Percentiles rank a stretch among this genome's conserved stretches.
These are phyloP conservation scores for Leptothorax acervorum DNA, from an alignment of 2,888 invertebrate genomes.

Conservation along the genomic window DNA sequence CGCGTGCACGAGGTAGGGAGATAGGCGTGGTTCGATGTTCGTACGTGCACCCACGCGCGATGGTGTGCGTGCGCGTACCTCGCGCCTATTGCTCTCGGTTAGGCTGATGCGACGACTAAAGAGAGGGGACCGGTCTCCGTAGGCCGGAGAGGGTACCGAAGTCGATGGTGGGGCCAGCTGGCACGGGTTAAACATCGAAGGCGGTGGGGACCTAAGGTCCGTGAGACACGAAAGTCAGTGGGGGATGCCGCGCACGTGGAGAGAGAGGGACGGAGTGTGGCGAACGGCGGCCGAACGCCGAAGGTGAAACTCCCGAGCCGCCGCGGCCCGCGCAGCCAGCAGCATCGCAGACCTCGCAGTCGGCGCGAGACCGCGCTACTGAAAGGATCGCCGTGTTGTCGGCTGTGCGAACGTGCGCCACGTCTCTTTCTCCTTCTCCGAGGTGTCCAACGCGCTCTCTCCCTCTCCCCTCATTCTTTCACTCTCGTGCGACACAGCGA, in stretches of 20 bases:
- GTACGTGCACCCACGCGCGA: conserved; percentile 72
- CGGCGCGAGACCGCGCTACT: conserved; percentile 85
- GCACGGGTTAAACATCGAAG: conserved; percentile 63
- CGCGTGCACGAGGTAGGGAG: conserved; percentile 74
- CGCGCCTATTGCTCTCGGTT: conserved; percentile 77
- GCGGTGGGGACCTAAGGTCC: conserved; percentile 69
- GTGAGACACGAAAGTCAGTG: conserved; percentile 71
- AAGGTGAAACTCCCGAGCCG: conserved; percentile 77
- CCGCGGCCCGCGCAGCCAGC: conserved; percentile 24
- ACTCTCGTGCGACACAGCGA: conserved; percentile 48
- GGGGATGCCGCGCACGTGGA: conserved; percentile 70
- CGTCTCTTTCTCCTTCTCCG: conserved; percentile 49
- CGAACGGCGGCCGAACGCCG: conserved; percentile 72
- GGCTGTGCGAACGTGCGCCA: conserved; percentile 68
- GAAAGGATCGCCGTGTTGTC: conserved; percentile 77
- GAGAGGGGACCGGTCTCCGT: conserved; percentile 69
- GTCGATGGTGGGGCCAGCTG: conserved; percentile 67
- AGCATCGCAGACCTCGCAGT: conserved; percentile 78
- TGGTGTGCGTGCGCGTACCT: conserved; percentile 80
- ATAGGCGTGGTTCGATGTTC: conserved; percentile 81
- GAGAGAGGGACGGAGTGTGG: conserved; percentile 77
- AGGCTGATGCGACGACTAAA: conserved; percentile 62
- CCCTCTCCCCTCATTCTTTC: conserved; percentile 28
- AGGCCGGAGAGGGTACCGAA: conserved; percentile 48
- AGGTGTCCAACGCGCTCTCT: conserved; percentile 14